Conservation (phyloP, 2,888 invertebrate genomes). For the Dexiosoma caninum region DNA sequence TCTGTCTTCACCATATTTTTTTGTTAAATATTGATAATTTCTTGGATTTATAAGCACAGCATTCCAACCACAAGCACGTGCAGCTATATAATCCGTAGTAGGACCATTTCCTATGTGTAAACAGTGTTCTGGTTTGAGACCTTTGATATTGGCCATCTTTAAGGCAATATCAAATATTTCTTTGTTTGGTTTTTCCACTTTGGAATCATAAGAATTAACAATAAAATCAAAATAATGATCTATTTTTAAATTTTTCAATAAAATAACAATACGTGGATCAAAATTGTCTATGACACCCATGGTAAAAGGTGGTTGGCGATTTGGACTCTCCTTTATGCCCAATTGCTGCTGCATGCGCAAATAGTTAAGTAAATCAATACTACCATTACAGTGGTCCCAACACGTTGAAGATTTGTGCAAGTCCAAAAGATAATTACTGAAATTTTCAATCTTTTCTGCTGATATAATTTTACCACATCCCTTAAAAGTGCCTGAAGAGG, state of each 20-base stretch:
- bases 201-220: conserved; percentile 86
- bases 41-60: conserved; percentile 80
- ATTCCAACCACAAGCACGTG: conserved; percentile 87
- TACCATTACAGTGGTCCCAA: conserved; percentile 86
- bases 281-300: conserved; percentile 93
- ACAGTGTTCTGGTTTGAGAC: conserved; percentile 81
- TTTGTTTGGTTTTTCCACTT: conserved; percentile 86
- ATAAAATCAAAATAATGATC: conserved; percentile 87
- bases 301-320: conserved; percentile 66
- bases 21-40: conserved; percentile 72
- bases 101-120: conserved; percentile 91
- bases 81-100: conserved; percentile 87
- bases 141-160: conserved; percentile 76
- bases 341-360: conserved; percentile 76
- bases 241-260: conserved; percentile 84
- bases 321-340: conserved; percentile 56
- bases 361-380: conserved; percentile 82
- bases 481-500: conserved; percentile 71
- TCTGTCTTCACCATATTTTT: conserved; percentile 76
- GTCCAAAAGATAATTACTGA: conserved; percentile 82
- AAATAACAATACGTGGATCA: conserved; percentile 86
- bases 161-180: conserved; percentile 85
- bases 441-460: conserved; percentile 77
- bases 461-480: conserved; percentile 74
- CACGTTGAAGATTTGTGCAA: conserved; percentile 85